phyloP scores from a whole-genome alignment of 2,113 vertebrate genomes.

The Toxostoma redivivum region DNA sequence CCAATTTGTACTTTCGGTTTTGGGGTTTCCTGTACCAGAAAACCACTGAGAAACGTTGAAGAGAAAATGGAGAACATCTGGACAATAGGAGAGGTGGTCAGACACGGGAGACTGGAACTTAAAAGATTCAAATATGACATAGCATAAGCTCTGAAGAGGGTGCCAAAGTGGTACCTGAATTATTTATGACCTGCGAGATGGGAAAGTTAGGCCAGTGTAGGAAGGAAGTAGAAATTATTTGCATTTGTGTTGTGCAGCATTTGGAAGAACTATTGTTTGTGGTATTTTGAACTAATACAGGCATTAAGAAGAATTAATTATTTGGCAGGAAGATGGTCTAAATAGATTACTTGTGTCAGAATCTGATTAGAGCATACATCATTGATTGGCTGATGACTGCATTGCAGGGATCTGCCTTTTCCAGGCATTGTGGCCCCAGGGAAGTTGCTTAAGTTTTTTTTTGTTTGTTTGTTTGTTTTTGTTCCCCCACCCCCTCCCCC shows the following conservation, averaged over 20 bases:
- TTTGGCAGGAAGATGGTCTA: constrained; percentile 24
- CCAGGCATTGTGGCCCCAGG: background rate
- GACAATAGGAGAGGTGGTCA: background rate
- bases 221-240: background rate
- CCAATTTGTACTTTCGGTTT: background rate
- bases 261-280: background rate
- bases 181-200: background rate
- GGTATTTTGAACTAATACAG: background rate
- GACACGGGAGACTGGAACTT: background rate
- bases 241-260: background rate
- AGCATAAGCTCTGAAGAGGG: background rate
- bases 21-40: background rate
- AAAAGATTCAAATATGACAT: background rate
- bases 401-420: constrained; percentile 36
- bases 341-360: constrained; percentile 12
- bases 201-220: background rate
- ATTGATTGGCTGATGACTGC: constrained; percentile 19
- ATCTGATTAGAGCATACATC: background rate
- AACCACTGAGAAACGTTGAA: background rate
- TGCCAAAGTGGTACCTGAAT: background rate
- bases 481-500: too few relatives aligned
- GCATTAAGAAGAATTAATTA: constrained; percentile 28
- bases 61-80: background rate
- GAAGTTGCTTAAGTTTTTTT: background rate
- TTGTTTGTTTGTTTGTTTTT: too few relatives aligned